Conservation (phyloP, 2,888 invertebrate species). For the Acrocyrtus sp. region DNA sequence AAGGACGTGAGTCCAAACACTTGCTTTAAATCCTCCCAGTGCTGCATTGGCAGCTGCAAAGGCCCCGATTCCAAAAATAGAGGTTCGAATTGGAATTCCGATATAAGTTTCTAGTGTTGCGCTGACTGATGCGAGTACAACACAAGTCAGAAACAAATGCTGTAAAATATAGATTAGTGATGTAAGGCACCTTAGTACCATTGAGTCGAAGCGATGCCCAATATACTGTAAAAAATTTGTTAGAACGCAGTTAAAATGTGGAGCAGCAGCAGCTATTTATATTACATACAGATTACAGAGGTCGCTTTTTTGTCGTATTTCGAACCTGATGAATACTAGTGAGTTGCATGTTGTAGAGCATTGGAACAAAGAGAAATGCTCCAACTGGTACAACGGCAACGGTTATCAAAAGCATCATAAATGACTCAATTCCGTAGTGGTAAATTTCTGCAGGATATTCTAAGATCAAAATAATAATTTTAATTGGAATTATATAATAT, state of each 20-base stretch:
- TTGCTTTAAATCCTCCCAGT: slow-evolving; percentile 55
- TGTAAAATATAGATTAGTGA: slow-evolving; percentile 37
- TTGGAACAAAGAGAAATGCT: slow-evolving; percentile 53
- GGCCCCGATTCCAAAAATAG: slow-evolving; percentile 44
- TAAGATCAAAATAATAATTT: not conserved
- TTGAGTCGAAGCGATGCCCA: slow-evolving; percentile 41
- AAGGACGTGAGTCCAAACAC: slow-evolving; percentile 45
- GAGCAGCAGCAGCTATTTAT: too few species aligned
- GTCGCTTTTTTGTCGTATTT: not conserved
- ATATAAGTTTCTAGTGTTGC: slow-evolving; percentile 39
- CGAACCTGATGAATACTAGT: slow-evolving; percentile 57
- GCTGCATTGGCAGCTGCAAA: slow-evolving; percentile 47
- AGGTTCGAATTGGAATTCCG: slow-evolving; percentile 37
- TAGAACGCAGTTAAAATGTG: too few species aligned
- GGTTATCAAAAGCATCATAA: slow-evolving; percentile 45
- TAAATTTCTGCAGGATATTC: slow-evolving; percentile 58
- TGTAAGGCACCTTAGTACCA: slow-evolving; percentile 33
- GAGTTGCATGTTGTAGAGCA: slow-evolving; percentile 55
- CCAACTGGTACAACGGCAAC: slow-evolving; percentile 51
- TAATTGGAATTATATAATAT: not conserved
- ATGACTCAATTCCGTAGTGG: slow-evolving; percentile 55
- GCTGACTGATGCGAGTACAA: slow-evolving; percentile 29
- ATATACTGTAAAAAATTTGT: slow-evolving; percentile 51
- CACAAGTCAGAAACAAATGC: slow-evolving; percentile 18
- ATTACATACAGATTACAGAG: not conserved